Base-by-base conservation (phyloP, 2,113 vertebrate species). In the Anhinga rufa region DNA sequence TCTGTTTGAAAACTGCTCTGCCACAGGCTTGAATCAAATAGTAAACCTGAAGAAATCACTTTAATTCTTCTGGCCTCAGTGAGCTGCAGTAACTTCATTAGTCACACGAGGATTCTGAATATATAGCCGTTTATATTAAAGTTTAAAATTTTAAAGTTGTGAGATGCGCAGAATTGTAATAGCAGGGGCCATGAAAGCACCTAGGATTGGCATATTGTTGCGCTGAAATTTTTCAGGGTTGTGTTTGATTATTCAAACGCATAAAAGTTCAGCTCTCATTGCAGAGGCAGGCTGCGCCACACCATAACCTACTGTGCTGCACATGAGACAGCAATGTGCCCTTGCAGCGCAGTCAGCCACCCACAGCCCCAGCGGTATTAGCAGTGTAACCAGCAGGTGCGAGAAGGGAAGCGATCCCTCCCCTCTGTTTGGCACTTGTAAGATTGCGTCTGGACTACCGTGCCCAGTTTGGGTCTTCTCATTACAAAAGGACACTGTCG, bases 261-360 rank as follows among this genome's bases (percentile, higher is more conserved):
- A 7, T 10, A 15, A 79, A 79, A 44, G 29, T 8, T 21, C 29
- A 82, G 40, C 14, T 14, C 7, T 7, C 52, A 6, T 1, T 18
- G 88, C 42, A 54, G 42, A 85, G 42, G 34, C 17, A 28, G 14
- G 64, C 52, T 49, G 32, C 14, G 36, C 40, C 40, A 31, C 26
- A 61, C 38, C 29, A 10, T 14, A 15, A 76, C 36, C 34, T 76
- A 9, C 61, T 11, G 2, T 4, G 19, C 36, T n/a, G 24, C 26
- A n/a, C 6, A 3, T 26, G 26, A 38, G 28, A 7, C 19, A 61
- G 40, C 26, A 29, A 14, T 0, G 0, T 22, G 29, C 6, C 61
- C 46, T 51, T 21, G 58, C 38, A 72, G 34, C 42, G 32, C 31
- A 61, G 66, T n/a, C 91, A 49, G 48, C 11, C 28, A 58, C 19